phyloP scores from a whole-genome alignment of 2,113 vertebrate species.

The Machaerirhynchus nigripectus region DNA sequence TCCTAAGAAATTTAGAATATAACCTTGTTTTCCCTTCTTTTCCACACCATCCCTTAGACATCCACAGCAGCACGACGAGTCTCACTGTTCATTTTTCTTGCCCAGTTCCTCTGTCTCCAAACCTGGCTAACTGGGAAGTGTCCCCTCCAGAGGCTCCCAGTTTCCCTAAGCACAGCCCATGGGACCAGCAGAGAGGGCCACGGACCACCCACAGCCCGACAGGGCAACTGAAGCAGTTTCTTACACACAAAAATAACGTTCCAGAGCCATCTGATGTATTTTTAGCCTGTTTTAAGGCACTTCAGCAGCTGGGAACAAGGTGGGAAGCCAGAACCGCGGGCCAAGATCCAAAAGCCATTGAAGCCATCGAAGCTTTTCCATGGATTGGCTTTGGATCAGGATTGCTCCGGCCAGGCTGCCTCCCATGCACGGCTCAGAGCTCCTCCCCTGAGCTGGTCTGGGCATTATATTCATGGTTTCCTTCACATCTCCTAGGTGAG shows the following conservation, averaged over 20 bases:
- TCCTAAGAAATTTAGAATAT: neutral
- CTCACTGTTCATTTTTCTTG: neutral
- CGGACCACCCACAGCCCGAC: constrained; percentile 21
- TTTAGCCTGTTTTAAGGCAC: constrained; percentile 11
- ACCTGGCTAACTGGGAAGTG: neutral
- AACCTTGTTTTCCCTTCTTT: neutral
- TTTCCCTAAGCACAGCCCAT: neutral
- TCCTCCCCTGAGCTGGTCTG: neutral
- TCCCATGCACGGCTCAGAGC: neutral
- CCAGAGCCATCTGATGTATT: neutral
- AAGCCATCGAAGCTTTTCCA: neutral
- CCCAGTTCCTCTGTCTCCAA: neutral
- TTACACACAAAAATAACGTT: neutral
- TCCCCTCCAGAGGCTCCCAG: neutral
- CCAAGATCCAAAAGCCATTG: neutral
- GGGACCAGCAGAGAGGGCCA: neutral
- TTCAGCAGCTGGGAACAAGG: constrained; percentile 47
- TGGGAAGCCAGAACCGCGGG: neutral
- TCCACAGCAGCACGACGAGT: neutral
- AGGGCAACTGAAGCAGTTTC: neutral
- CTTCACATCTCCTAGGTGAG: neutral
- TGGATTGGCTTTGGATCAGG: neutral
- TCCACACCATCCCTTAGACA: neutral
- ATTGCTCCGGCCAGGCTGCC: neutral
- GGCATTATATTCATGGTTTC: neutral